Base-by-base conservation (phyloP, 2,797 vertebrate species). In the Xiphorhynchus erythropygius region DNA sequence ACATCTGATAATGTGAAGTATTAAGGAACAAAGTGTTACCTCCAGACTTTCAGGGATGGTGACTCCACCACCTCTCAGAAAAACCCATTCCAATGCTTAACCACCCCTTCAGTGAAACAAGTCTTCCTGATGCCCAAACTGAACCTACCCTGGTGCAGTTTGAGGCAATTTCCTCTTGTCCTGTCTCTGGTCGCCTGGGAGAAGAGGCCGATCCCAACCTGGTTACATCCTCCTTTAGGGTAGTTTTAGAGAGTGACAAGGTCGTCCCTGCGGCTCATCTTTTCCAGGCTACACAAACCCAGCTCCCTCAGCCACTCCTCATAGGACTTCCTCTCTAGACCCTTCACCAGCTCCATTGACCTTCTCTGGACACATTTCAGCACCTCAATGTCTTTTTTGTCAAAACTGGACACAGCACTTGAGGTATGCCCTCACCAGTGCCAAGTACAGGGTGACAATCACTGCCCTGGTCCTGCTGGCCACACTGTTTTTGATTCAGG, bases 361-460 rank as follows among this genome's bases (percentile, higher is more conserved):
- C 23, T 49, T 49, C 49, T 76, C n/a, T 30, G 8, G 49, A 37
- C n/a, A 1, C 1, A 0, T 5, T 63, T 24, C 44, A 63, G 13
- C n/a, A 4, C 17, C 37, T 56, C 49, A n/a, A 1, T n/a, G 19
- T 42, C 28, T 10, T 50, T 44, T 6, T 15, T 56, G 27, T 0
- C 49, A 44, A 2, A 56, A 42, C 18, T 12, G 42, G 8, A 4
- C 49, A 18, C 13, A 42, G 32, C 9, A 63, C 18, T 35, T 1
- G 4, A 35, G 32, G 4, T 49, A 42, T 16, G 15, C 0, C 6
- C 35, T 63, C 27, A 32, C 7, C 42, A 56, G 12, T n/a, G 28
- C 11, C 0, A 0, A 75, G 41, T 0, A 35, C 30, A 53, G 47
- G 1, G 25, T 5, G 11, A 42, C 7, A 37, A 17, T 49, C 28